Conservation (phyloP, 2,797 vertebrate genomes). For the Simalia tracyae region DNA sequence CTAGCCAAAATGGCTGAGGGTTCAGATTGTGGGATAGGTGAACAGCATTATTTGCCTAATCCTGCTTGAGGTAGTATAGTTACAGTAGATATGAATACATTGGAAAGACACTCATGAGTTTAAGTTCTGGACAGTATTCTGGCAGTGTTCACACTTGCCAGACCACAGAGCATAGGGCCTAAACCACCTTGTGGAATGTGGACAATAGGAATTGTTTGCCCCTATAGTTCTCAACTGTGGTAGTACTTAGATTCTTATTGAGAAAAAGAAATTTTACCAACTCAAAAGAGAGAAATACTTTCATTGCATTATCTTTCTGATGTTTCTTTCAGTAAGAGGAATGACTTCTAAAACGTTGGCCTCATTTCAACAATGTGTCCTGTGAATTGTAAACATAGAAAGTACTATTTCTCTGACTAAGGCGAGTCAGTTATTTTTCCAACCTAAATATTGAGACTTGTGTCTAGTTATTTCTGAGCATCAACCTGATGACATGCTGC, state of each 20-base stretch:
- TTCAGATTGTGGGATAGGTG: background rate
- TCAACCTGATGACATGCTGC: slow-evolving; percentile 9
- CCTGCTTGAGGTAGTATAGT: background rate
- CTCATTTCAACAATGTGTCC: background rate
- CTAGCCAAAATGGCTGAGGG: background rate
- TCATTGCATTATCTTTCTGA: background rate
- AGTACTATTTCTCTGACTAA: background rate
- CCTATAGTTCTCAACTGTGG: accelerated
- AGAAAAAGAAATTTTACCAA: background rate
- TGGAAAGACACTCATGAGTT: background rate
- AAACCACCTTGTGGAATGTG: background rate
- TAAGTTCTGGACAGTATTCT: background rate
- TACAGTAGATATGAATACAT: background rate
- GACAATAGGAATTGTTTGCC: background rate
- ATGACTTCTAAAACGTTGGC: slow-evolving; percentile 17
- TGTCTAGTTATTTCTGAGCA: background rate
- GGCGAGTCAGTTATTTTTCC: slow-evolving; percentile 7
- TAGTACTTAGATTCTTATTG: background rate
- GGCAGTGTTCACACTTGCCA: background rate
- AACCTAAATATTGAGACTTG: slow-evolving; percentile 1
- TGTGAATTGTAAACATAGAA: slow-evolving; percentile 19
- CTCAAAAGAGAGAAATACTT: background rate
- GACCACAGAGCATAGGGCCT: background rate
- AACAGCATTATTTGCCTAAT: background rate
- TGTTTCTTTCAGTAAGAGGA: slow-evolving; percentile 23